phyloP scores from a whole-genome alignment of 2,113 vertebrate genomes.

The Gymnocephalus cernua region DNA sequence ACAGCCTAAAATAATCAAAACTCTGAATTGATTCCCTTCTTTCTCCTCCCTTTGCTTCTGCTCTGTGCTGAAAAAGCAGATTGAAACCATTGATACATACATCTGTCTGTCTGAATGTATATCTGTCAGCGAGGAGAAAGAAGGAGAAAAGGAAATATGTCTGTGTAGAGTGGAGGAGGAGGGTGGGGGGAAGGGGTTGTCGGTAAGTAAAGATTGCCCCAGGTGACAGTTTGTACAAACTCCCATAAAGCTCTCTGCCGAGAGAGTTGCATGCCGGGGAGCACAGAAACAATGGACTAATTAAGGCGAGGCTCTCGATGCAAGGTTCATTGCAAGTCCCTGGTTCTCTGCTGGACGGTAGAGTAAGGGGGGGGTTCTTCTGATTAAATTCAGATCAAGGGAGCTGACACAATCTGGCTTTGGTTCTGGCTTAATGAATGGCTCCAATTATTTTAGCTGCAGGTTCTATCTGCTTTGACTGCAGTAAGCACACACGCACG shows the following conservation, averaged over 20 bases:
- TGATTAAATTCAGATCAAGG: constrained; percentile 77
- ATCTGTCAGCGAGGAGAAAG: constrained; percentile 54
- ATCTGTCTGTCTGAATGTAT: constrained; percentile 61
- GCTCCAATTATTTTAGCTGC: constrained; percentile 73
- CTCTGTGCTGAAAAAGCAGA: constrained; percentile 60
- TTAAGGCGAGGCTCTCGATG: constrained; percentile 71
- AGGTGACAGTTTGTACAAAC: constrained; percentile 78
- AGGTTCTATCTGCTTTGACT: constrained; percentile 58
- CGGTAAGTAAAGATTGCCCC: constrained; percentile 68
- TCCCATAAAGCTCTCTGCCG: constrained; percentile 65
- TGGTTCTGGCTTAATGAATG: constrained; percentile 69
- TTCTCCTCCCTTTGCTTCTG: constrained; percentile 5
- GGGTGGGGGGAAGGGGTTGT: neutral
- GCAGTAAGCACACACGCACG: neutral
- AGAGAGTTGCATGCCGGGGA: constrained; percentile 68
- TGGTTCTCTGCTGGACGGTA: constrained; percentile 65
- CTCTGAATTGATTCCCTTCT: constrained; percentile 34
- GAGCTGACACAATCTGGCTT: constrained; percentile 75
- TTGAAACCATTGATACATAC: constrained; percentile 59
- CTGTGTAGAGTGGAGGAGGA: constrained; percentile 4
- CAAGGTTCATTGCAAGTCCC: constrained; percentile 70
- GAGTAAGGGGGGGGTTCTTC: constrained; percentile 49
- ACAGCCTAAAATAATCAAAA: constrained; percentile 57
- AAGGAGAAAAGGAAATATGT: constrained; percentile 50
- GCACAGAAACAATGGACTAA: constrained; percentile 75